A percentile compares a stretch with the other conserved stretches of the same genome.
Evolutionary conservation across 37 sponge, comb jelly and placozoan genomes (phyloP).

Genomic region (Ianthella basta): DNA sequence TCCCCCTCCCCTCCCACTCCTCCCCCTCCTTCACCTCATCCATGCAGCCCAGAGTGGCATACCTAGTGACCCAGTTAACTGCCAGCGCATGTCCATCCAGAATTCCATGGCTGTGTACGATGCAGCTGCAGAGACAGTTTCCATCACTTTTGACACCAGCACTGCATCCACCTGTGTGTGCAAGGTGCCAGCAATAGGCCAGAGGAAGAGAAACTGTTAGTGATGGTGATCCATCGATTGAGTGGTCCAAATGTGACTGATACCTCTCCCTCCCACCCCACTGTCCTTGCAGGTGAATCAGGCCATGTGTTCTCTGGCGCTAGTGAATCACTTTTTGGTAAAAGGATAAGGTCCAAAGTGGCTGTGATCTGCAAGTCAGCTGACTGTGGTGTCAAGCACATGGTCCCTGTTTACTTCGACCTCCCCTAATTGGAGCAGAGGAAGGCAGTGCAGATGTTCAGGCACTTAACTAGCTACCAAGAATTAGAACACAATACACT

Average conservation of each 20-base stretch:
- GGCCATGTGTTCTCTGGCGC: neutral
- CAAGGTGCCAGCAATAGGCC: conserved; percentile 4
- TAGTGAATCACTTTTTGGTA: neutral
- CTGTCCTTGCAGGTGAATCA: neutral
- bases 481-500: neutral
- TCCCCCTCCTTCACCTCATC: too few species aligned
- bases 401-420: neutral
- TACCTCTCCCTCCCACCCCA: neutral
- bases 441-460: neutral
- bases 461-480: neutral
- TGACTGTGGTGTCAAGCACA: conserved; percentile 15
- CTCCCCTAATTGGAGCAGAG: neutral
- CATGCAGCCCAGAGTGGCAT: conserved; percentile 15
- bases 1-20: too few species aligned
- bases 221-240: neutral
- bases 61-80: conserved; percentile 1
- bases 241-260: neutral
- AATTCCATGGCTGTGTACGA: neutral
- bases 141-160: neutral
- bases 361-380: neutral
- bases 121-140: neutral
- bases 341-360: neutral
- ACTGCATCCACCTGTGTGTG: conserved; percentile 6
- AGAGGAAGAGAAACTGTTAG: conserved; percentile 8
- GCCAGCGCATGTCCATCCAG: conserved; percentile 1